Evolutionary conservation across 2,113 vertebrate genomes (phyloP).

Genomic region (Zootoca vivipara): DNA sequence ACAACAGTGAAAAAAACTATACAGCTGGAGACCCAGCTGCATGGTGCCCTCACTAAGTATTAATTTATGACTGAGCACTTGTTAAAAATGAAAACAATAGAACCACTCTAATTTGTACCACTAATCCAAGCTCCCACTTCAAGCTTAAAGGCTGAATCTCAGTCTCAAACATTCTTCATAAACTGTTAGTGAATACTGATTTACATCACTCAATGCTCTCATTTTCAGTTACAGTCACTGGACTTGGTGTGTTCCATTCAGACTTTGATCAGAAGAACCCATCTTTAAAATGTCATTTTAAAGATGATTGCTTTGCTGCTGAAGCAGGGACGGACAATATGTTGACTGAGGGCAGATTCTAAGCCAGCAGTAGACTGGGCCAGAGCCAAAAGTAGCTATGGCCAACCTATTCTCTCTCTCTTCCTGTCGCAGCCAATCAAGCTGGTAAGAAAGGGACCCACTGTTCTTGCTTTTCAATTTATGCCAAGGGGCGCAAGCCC

Average conservation of each 20-base stretch:
- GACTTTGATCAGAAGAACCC: no score
- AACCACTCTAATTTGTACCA: background rate
- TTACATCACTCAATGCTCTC: background rate
- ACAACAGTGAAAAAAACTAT: background rate
- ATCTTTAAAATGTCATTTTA: background rate
- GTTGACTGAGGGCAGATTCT: no score
- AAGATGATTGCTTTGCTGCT: background rate
- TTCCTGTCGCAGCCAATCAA: no score
- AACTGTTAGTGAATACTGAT: background rate
- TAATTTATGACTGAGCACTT: background rate
- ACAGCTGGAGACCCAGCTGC: background rate
- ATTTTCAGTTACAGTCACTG: background rate
- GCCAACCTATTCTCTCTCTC: no score
- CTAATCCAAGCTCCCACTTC: background rate
- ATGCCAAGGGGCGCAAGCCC: no score
- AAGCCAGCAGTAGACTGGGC: no score
- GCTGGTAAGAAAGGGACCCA: no score
- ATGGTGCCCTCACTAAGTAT: background rate
- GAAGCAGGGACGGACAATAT: no score
- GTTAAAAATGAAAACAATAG: background rate
- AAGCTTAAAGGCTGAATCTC: background rate
- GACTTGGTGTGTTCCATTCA: background rate
- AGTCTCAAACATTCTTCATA: background rate
- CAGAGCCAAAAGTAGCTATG: no score
- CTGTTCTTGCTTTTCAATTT: no score